Percentiles rank a stretch among this genome's conserved stretches.
phyloP scores from a whole-genome alignment of 2,113 vertebrate species.

The Bos indicus region DNA sequence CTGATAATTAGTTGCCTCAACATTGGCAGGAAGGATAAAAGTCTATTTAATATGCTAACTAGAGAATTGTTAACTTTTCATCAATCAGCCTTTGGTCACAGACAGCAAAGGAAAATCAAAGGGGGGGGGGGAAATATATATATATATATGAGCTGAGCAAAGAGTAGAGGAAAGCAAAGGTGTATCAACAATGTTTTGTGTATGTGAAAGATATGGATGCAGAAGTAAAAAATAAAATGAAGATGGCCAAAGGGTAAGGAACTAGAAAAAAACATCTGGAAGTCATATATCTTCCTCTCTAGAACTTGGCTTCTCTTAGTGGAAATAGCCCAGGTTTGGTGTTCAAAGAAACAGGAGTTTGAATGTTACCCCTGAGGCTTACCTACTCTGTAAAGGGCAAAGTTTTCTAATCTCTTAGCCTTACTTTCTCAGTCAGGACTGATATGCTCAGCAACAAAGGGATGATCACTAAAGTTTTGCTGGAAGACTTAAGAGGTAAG shows the following conservation, averaged over 20 bases:
- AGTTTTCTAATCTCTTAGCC: background rate
- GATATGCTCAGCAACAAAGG: background rate
- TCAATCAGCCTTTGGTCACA: conserved; percentile 16
- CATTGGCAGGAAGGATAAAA: conserved; percentile 35
- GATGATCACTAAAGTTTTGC: background rate
- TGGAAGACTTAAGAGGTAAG: background rate
- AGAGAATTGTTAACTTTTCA: conserved; percentile 33
- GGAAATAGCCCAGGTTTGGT: background rate
- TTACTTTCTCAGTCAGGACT: background rate
- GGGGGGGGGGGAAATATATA: background rate
- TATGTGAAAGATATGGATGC: background rate
- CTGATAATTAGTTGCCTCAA: conserved; percentile 47
- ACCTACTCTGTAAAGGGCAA: background rate
- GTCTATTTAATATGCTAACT: conserved; percentile 31
- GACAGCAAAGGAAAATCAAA: conserved; percentile 6
- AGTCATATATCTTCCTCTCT: background rate
- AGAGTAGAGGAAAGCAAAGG: background rate
- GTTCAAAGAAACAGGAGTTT: background rate
- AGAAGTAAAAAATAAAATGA: background rate
- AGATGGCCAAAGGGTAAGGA: background rate
- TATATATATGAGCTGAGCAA: background rate
- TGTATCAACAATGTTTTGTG: background rate
- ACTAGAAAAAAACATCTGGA: background rate
- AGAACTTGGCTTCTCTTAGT: background rate
- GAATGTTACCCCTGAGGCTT: background rate